Percentiles rank a stretch among this genome's conserved stretches.
These are phyloP conservation scores for Aromia moschata DNA, from an alignment of 2,888 invertebrate genomes.

Conservation along the genomic window DNA sequence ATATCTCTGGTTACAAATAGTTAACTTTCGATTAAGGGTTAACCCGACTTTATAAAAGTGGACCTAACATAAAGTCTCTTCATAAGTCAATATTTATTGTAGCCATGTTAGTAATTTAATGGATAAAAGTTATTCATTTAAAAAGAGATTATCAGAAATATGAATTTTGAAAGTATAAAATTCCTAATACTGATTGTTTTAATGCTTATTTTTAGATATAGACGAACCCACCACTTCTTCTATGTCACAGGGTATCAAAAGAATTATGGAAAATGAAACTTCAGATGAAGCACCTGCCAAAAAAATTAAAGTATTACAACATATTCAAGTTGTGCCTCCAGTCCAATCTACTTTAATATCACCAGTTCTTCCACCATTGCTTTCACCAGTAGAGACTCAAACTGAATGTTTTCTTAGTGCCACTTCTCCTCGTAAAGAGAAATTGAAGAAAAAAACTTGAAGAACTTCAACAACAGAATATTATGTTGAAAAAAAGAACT, in stretches of 20 bases:
- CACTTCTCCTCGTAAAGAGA: neutral
- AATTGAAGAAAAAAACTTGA: neutral
- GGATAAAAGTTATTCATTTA: neutral
- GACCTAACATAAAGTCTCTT: no score
- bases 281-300: neutral
- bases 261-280: neutral
- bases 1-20: no score
- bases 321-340: slow-evolving; percentile 5
- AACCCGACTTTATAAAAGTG: no score
- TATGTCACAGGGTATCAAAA: neutral
- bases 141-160: neutral
- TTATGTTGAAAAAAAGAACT: neutral
- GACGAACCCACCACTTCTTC: slow-evolving; percentile 3
- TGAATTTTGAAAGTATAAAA: neutral
- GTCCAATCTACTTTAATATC: neutral
- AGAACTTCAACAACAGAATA: neutral
- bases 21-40: no score
- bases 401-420: neutral
- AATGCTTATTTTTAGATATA: neutral
- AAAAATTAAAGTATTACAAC: neutral
- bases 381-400: neutral
- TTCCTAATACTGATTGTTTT: neutral
- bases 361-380: neutral
- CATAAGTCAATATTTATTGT: no score
- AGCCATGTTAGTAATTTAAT: neutral